Conservation (phyloP, 2,888 invertebrate genomes). For the Tetrapedia diversipes region DNA sequence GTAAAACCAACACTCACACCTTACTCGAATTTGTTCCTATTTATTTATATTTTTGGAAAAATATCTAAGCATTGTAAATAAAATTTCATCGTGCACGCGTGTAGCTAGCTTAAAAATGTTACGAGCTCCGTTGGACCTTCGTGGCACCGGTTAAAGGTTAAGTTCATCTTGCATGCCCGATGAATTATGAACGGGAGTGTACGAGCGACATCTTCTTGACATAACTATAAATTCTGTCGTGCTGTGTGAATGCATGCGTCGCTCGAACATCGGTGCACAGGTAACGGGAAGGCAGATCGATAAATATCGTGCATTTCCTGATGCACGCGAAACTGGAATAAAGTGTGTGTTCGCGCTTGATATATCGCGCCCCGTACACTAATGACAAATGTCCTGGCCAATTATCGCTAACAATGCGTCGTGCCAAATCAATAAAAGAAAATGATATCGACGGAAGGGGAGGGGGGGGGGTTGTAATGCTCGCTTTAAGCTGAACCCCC, state of each 20-base stretch:
- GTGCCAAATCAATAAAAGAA: slow-evolving; percentile 1
- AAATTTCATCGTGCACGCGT: no score
- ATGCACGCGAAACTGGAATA: not conserved
- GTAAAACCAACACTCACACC: no score
- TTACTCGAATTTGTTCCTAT: no score
- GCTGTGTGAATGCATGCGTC: not conserved
- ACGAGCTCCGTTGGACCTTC: no score
- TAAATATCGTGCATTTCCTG: not conserved
- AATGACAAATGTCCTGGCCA: not conserved
- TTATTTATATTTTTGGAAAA: no score
- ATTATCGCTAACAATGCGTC: not conserved
- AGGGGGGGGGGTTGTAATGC: not conserved
- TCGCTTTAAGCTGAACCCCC: not conserved
- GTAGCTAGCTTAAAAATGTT: no score
- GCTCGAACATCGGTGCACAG: not conserved
- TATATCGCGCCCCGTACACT: not conserved
- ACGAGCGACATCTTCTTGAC: not conserved
- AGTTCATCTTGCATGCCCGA: no score
- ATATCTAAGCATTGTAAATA: no score
- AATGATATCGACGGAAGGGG: not conserved
- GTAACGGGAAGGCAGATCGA: not conserved
- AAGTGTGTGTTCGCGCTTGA: not conserved
- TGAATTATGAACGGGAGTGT: no score
- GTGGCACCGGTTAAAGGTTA: no score
- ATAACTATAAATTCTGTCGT: not conserved